Evolutionary conservation across 2,888 invertebrate genomes (phyloP), one percentile per base, ranked within the genome.

Genomic region (Hemicrepidius hirtus): DNA sequence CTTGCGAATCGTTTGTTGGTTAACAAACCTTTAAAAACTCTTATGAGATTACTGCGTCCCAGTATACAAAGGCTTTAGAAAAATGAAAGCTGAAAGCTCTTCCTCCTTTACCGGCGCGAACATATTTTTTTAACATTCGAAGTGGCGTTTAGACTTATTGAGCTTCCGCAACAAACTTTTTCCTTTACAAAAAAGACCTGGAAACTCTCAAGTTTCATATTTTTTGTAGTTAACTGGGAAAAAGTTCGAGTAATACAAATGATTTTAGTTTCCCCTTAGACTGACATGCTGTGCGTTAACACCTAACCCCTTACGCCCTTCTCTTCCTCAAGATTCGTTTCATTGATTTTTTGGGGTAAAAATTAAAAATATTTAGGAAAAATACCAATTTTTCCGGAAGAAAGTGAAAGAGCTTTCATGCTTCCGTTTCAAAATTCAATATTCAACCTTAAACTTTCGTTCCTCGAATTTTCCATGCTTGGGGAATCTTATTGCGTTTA

Each of bases 111-210:
- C 49, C 20, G 10, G 9, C 3, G 49, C 18, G 21, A 49, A 49
- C 20, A 20, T 21, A 21, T 21, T 49, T 49, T 49, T 49, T 49
- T 49, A 12, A 49, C 21, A 49, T 49, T 49, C 18, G 49, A 49
- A 49, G 49, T 49, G 49, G 49, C 49, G 21, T 49, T 49, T 49
- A 49, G 49, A 21, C 49, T 49, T 49, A 49, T 49, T 49, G 49
- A 49, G 49, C 49, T 49, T 49, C 49, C 49, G 49, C 20, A 21
- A 46, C 46, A 49, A 49, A 49, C 49, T 49, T 49, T 49, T 49
- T 21, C 21, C 49, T 12, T 21, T 10, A 46, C 18, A 21, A 49
- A 21, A 49, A 49, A 21, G 12, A 10, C 1, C 20, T 49, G 18
- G 21, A 21, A 49, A 49, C 20, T 49, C 49, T 49, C 49, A 21